A percentile compares a stretch with the other conserved stretches of the same genome.
These are phyloP conservation scores for Cephonodes hylas DNA, from an alignment of 2,888 invertebrate genomes.

Conservation along the genomic window DNA sequence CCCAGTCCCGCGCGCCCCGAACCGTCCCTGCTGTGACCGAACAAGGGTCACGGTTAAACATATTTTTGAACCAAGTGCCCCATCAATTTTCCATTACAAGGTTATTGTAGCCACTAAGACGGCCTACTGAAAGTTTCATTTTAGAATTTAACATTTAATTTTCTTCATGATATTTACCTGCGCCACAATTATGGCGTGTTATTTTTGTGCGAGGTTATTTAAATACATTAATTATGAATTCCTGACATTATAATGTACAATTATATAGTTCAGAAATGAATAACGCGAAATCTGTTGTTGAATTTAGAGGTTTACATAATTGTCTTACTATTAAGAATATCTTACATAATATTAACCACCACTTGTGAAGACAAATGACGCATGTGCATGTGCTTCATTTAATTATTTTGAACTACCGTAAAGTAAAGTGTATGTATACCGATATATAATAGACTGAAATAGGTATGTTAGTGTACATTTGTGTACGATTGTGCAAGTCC, in stretches of 20 bases:
- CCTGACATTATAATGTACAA: background rate
- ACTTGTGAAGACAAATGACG: background rate
- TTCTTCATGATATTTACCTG: background rate
- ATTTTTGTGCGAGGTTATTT: background rate
- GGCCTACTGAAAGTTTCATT: constrained; percentile 9
- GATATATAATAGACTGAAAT: constrained; percentile 19
- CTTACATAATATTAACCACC: background rate
- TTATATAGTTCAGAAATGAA: background rate
- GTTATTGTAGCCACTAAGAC: constrained; percentile 21
- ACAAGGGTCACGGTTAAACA: constrained; percentile 70
- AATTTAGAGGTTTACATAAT: background rate
- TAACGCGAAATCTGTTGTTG: background rate
- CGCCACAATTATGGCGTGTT: background rate
- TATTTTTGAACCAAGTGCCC: constrained; percentile 60
- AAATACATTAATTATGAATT: background rate
- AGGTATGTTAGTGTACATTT: constrained; percentile 35
- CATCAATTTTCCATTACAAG: constrained; percentile 38
- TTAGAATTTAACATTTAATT: background rate
- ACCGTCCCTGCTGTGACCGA: constrained; percentile 58
- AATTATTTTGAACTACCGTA: background rate
- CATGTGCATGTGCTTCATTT: background rate
- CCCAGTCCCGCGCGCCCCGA: constrained; percentile 43
- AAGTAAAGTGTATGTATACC: background rate
- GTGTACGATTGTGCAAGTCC: constrained; percentile 55
- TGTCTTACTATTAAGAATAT: background rate